Conservation (phyloP, 92 coral and sea anemone species). For the Parazoanthus swiftii region DNA sequence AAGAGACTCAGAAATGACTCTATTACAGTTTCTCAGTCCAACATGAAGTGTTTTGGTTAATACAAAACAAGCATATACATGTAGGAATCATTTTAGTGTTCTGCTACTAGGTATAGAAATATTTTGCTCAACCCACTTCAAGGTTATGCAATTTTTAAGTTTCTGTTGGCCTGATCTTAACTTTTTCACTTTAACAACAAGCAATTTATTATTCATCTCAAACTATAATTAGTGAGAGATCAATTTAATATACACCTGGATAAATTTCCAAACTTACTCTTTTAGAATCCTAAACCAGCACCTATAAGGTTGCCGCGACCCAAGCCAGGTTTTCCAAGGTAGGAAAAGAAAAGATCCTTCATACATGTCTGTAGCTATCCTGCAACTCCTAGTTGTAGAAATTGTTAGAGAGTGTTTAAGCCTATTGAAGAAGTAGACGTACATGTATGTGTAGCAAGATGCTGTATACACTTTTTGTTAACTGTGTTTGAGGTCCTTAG, state of each 20-base stretch:
- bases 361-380: too few relatives aligned
- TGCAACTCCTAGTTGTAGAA: neutral
- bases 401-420: too few relatives aligned
- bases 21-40: too few relatives aligned
- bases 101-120: too few relatives aligned
- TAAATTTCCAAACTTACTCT: neutral
- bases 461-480: neutral
- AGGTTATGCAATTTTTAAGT: too few relatives aligned
- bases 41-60: too few relatives aligned
- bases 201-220: neutral
- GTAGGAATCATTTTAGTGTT: too few relatives aligned
- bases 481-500: too few relatives aligned
- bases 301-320: slow-evolving; percentile 58
- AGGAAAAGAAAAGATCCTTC: neutral
- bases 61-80: too few relatives aligned
- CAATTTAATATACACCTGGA: neutral
- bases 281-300: slow-evolving; percentile 70
- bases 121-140: too few relatives aligned
- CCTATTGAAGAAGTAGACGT: neutral
- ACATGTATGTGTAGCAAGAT: neutral
- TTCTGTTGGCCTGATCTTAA: neutral
- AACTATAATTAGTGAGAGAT: neutral
- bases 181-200: neutral
- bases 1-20: too few relatives aligned
- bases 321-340: slow-evolving; percentile 60